Percentiles rank a stretch among this genome's conserved stretches.
Conservation (phyloP, 2,888 invertebrate genomes). For the Thymelicus sylvestris region DNA sequence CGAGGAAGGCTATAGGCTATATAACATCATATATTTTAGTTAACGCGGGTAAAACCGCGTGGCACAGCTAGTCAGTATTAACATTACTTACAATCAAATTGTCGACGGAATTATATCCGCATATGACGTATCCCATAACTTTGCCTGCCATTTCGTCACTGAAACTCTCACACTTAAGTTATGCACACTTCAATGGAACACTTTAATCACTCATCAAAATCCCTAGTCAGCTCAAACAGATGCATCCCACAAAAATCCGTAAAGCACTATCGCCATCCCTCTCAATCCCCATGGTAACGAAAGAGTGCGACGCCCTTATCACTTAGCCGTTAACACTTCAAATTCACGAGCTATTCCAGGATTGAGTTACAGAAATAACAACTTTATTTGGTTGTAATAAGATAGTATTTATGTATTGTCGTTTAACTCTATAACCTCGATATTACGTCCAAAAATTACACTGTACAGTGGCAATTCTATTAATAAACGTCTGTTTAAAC, state of each 20-base stretch:
- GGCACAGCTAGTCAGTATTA: no score
- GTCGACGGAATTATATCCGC: slow-evolving; percentile 86
- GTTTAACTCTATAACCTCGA: neutral
- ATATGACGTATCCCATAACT: slow-evolving; percentile 85
- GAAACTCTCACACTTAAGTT: slow-evolving; percentile 14
- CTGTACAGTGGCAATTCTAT: neutral
- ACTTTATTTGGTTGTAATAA: slow-evolving; percentile 23
- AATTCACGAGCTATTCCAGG: slow-evolving; percentile 21
- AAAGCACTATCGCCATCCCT: slow-evolving; percentile 10
- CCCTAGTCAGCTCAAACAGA: slow-evolving; percentile 2
- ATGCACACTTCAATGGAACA: slow-evolving; percentile 2
- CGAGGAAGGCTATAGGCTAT: no score
- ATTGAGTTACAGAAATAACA: slow-evolving; percentile 9
- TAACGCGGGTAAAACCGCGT: no score
- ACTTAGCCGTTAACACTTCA: slow-evolving; percentile 39
- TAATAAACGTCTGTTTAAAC: neutral
- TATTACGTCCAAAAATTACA: neutral
- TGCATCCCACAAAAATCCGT: slow-evolving; percentile 15
- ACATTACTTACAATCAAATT: slow-evolving; percentile 80
- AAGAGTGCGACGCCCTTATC: slow-evolving; percentile 35
- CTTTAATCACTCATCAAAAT: slow-evolving; percentile 29
- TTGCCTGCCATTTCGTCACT: slow-evolving; percentile 70
- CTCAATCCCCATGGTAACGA: slow-evolving; percentile 21
- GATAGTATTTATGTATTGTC: slow-evolving; percentile 34
- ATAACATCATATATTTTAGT: no score